Conservation (phyloP, 2,888 invertebrate species). For the Heliconius charithonia region DNA sequence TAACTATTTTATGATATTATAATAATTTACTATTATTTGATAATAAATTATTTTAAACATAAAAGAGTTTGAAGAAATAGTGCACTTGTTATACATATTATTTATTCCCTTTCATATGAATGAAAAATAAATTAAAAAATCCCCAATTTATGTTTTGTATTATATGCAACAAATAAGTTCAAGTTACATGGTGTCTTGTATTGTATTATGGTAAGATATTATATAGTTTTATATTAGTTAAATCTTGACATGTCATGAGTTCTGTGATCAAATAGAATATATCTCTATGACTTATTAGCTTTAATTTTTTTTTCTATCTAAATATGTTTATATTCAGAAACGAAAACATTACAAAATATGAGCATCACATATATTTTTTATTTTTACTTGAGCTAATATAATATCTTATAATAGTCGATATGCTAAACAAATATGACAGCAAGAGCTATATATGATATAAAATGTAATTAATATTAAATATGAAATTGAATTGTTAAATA, state of each 20-base stretch:
- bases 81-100: neutral
- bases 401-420: conserved; percentile 10
- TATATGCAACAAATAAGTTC: conserved; percentile 7
- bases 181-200: neutral
- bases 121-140: neutral
- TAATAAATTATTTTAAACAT: neutral
- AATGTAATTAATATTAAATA: conserved; percentile 10
- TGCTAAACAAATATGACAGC: conserved; percentile 7
- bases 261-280: neutral
- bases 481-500: conserved; percentile 33
- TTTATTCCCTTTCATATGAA: neutral
- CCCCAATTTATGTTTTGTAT: neutral
- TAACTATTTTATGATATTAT: neutral
- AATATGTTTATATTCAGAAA: neutral
- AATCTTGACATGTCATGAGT: conserved; percentile 5
- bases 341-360: neutral
- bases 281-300: neutral
- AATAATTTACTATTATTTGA: neutral
- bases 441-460: conserved; percentile 17
- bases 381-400: conserved; percentile 6
- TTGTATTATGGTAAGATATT: neutral
- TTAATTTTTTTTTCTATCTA: neutral
- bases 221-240: neutral
- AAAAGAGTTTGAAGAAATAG: neutral
- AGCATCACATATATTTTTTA: neutral